Conservation (phyloP, 1,140 invertebrate genomes). For the Neocloeon triangulifer region DNA sequence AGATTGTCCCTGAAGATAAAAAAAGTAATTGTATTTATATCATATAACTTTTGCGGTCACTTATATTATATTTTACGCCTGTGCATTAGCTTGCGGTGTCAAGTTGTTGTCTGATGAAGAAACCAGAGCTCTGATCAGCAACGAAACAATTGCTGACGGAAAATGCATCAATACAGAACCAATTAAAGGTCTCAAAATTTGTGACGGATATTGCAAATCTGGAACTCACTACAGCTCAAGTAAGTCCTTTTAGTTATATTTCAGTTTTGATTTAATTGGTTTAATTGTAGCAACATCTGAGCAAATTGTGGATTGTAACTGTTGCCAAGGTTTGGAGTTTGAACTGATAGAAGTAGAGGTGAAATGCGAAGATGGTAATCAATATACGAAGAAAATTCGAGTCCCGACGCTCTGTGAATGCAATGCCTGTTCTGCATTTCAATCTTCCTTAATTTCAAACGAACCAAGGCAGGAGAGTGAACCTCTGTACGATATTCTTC, state of each 20-base stretch:
- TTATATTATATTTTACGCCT: background rate
- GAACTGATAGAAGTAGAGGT: slow-evolving; percentile 19
- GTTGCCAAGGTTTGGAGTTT: slow-evolving; percentile 28
- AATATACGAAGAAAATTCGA: slow-evolving; percentile 20
- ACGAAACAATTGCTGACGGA: slow-evolving; percentile 21
- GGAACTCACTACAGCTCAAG: slow-evolving; percentile 33
- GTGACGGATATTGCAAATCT: slow-evolving; percentile 36
- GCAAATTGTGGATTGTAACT: slow-evolving; percentile 23
- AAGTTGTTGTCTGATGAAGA: too few species aligned
- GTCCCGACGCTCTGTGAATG: slow-evolving; percentile 28
- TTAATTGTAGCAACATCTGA: background rate
- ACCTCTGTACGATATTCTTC: too few species aligned
- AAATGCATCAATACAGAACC: slow-evolving; percentile 31
- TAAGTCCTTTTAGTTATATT: slow-evolving; percentile 14
- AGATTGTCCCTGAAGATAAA: slow-evolving; percentile 2
- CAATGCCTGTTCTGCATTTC: slow-evolving; percentile 24
- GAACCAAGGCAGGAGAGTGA: too few species aligned
- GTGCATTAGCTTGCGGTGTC: background rate
- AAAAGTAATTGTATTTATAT: slow-evolving; percentile 8
- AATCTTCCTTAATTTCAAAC: too few species aligned
- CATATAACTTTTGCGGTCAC: slow-evolving; percentile 12
- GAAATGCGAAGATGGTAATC: slow-evolving; percentile 25
- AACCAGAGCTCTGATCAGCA: too few species aligned
- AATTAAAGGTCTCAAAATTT: slow-evolving; percentile 34
- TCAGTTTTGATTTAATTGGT: slow-evolving; percentile 1